Evolutionary conservation across 2,888 invertebrate species (phyloP).

Genomic region (Agrilus biguttatus): DNA sequence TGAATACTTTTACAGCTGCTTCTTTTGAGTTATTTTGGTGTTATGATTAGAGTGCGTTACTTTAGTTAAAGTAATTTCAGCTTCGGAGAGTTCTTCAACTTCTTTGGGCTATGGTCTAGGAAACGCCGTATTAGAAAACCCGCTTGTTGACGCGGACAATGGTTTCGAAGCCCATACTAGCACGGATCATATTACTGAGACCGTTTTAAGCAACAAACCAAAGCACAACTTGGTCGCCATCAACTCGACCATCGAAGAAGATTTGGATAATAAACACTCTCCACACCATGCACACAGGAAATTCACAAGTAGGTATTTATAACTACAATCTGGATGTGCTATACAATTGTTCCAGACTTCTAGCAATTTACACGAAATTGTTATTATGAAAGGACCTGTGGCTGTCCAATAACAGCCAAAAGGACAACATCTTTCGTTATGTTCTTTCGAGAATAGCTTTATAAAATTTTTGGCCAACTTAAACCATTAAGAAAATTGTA

Average conservation of each 20-base stretch:
- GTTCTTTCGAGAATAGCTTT: too few relatives aligned
- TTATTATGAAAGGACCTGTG: too few relatives aligned
- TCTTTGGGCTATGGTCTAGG: slow-evolving; percentile 37
- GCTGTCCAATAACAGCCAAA: too few relatives aligned
- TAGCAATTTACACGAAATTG: too few relatives aligned
- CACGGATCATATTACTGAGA: slow-evolving; percentile 31
- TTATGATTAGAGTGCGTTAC: slow-evolving; percentile 23
- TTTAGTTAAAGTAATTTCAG: slow-evolving; percentile 47
- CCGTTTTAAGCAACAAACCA: slow-evolving; percentile 29
- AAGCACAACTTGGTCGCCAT: slow-evolving; percentile 13
- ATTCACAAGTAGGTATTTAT: slow-evolving; percentile 28
- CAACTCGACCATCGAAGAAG: slow-evolving; percentile 26
- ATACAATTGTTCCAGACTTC: too few relatives aligned
- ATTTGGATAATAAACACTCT: slow-evolving; percentile 20
- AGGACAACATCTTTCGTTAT: too few relatives aligned
- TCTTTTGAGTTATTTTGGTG: too few relatives aligned
- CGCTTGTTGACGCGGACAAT: slow-evolving; percentile 41
- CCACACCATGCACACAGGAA: slow-evolving; percentile 22
- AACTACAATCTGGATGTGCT: too few relatives aligned
- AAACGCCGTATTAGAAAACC: slow-evolving; percentile 43
- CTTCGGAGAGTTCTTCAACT: slow-evolving; percentile 40
- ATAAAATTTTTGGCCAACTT: too few relatives aligned
- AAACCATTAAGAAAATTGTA: too few relatives aligned
- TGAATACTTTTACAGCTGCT: too few relatives aligned
- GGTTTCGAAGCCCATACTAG: slow-evolving; percentile 35